A percentile compares a stretch with the other conserved stretches of the same genome.
These are phyloP conservation scores for Pseudoips prasinana DNA, from an alignment of 2,888 invertebrate species.

Conservation along the genomic window DNA sequence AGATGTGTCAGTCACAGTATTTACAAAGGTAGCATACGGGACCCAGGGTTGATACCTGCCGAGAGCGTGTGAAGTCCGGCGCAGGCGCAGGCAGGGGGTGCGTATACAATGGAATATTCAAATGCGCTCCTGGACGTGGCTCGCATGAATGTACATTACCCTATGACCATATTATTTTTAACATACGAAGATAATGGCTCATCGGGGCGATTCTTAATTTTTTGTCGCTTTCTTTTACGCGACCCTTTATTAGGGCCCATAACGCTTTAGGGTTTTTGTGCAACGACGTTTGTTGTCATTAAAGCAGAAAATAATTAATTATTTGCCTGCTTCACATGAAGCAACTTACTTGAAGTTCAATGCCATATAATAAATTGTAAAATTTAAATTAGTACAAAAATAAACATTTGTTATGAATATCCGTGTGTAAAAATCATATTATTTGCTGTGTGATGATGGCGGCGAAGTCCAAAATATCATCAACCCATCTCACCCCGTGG, in stretches of 20 bases:
- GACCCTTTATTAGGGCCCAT: conserved; percentile 71
- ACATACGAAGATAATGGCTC: conserved; percentile 78
- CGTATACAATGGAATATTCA: conserved; percentile 69
- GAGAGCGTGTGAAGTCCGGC: conserved; percentile 80
- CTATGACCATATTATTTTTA: conserved; percentile 82
- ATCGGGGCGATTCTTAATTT: conserved; percentile 81
- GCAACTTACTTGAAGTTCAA: conserved; percentile 5
- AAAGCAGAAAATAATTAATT: conserved; percentile 55
- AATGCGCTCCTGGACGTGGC: conserved; percentile 79
- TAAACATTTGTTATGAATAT: too few species aligned
- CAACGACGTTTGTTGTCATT: conserved; percentile 68
- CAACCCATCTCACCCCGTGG: too few species aligned
- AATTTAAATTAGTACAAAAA: too few species aligned
- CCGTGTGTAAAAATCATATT: too few species aligned
- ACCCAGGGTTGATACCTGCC: conserved; percentile 45
- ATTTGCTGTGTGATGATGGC: too few species aligned
- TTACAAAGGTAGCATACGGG: conserved; percentile 23
- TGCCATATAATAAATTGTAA: neutral
- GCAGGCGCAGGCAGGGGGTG: conserved; percentile 62
- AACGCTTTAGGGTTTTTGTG: conserved; percentile 77
- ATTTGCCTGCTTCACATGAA: conserved; percentile 20
- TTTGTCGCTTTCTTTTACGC: conserved; percentile 69
- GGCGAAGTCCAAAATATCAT: too few species aligned
- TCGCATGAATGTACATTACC: conserved; percentile 77
- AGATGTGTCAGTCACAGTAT: conserved; percentile 23